These are phyloP conservation scores for Nephrotoma guestfalica DNA, from an alignment of 2,888 invertebrate genomes.

Conservation along the genomic window DNA sequence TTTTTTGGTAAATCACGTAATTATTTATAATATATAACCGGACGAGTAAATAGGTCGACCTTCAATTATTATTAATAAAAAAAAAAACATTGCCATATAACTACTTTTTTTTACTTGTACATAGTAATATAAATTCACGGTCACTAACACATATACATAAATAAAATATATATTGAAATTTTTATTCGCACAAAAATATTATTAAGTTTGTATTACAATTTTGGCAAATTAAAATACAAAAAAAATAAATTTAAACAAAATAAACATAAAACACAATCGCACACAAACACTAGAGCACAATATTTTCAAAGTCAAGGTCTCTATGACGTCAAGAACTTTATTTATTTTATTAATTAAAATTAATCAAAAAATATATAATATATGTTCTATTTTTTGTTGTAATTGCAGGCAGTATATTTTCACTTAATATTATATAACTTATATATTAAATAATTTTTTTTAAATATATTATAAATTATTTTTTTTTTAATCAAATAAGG, in stretches of 20 bases:
- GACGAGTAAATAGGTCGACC: background rate
- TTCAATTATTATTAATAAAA: background rate
- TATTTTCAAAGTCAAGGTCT: slow-evolving; percentile 2
- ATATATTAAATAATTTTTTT: background rate
- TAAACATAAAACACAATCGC: background rate
- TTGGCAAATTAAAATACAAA: slow-evolving; percentile 1
- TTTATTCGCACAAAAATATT: background rate
- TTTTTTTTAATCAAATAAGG: background rate
- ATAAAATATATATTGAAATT: background rate
- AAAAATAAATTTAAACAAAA: background rate
- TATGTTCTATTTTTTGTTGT: background rate
- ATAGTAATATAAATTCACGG: background rate
- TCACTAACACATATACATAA: background rate
- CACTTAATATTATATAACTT: background rate
- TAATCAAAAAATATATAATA: background rate
- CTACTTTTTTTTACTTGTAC: background rate
- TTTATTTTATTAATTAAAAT: background rate
- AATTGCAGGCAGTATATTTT: background rate
- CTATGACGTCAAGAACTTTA: background rate
- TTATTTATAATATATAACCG: background rate
- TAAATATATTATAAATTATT: background rate
- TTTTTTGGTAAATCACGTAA: background rate
- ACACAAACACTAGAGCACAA: background rate
- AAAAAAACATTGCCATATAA: background rate
- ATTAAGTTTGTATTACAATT: background rate